Evolutionary conservation across 2,113 vertebrate species (phyloP), one percentile per base, ranked within the genome.

Genomic region (Dromaius novaehollandiae): DNA sequence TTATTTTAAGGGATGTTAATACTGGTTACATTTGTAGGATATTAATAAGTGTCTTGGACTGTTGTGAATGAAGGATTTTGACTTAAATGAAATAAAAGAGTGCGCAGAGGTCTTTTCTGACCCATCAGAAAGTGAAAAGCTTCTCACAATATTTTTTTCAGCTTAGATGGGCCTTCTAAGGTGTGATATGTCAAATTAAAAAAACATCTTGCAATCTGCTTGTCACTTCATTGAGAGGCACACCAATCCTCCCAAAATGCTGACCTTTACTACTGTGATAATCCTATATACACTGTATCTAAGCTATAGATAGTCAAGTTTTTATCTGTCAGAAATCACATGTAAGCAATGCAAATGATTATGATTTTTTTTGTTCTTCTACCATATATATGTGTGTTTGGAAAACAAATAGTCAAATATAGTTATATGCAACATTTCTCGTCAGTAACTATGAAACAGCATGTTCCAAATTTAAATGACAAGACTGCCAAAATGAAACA

Each of bases 391-490:
- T 18, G 1, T n/a, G 5, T 46, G 25, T 82, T 85, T 82, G 48
- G 34, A 69, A 89, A 92, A 74, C 12, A 79, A 88, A 80, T 19
- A 65, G 16, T 86, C 58, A 94, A 38, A 73, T 64, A 61, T 5
- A 77, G 13, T 19, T 69, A 40, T 15, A 64, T 24, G 13, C 22
- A 24, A 74, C 0, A 51, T 82, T 95, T 89, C 36, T 79, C 85
- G 40, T 65, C 69, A 73, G 46, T 56, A 89, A 50, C 70, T 82
- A 61, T 36, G 65, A 56, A 90, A 56, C 20, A 55, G 46, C 16
- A 28, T 58, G 25, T 20, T 92, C 71, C 86, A 90, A 94, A 93
- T 88, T 86, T 86, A 94, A 93, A 64, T 65, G 92, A 61, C n/a
- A 71, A 68, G 48, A 58, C 21, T 95, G 77, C 66, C 80, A 94